Evolutionary conservation across 2,113 vertebrate species (phyloP), one percentile per base, ranked within the genome.

Genomic region (Ptilorrhoa leucosticta): DNA sequence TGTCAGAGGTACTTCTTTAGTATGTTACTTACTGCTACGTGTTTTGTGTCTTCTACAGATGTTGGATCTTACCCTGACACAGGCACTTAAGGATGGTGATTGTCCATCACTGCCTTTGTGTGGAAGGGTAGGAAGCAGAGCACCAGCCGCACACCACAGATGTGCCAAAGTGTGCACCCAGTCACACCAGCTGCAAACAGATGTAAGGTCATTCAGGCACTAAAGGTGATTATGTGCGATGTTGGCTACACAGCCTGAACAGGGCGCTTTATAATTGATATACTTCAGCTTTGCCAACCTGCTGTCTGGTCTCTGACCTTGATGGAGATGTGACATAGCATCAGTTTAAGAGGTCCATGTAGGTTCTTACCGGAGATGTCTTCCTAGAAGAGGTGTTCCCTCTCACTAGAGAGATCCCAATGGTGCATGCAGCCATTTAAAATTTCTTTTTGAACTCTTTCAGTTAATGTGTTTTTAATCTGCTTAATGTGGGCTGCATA

Each of bases 391-490:
- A 94, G 27, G 26, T 35, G 21, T 88, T 90, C 24, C 11, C 9
- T 80, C 47, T 73, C 20, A 4, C 71, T 57, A 56, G 71, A 83
- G 76, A 90, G 60, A 81, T 40, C 53, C 75, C 77, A 73, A 8
- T 60, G 44, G 44, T 68, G 35, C 0, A 0, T 75, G 89, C 10
- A 37, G 17, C 31, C 77, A 56, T 90, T 93, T 94, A 83, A 90
- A 86, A 75, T 95, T 87, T 90, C 61, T 89, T 96, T 96, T 93
- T 94, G 85, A 96, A 64, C 86, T 68, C 64, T 83, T 83, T 56
- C 15, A 26, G 48, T 80, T 94, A 96, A 81, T 86, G 64, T 86
- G 88, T 6, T 96, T 94, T 92, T 93, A 92, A 96, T 93, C 65
- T 68, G 53, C 70, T 90, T 96, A 72, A 72, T 75, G 72, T 92